Conservation (phyloP, 2,888 invertebrate species). For the Agriotes lineatus region DNA sequence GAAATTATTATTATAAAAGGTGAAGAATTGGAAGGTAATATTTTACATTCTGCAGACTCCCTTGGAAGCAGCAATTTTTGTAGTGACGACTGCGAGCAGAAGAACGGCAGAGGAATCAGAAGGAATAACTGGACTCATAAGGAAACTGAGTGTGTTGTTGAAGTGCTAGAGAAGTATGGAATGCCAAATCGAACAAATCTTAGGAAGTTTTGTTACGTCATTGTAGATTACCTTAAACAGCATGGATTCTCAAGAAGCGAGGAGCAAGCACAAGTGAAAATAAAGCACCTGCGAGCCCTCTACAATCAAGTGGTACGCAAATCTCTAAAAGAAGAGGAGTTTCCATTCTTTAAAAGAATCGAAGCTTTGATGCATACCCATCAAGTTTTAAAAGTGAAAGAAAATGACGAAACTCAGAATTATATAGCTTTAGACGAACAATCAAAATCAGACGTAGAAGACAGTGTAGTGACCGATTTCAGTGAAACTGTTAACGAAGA, state of each 20-base stretch:
- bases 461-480: conserved; percentile 11
- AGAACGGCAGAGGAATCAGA: conserved; percentile 21
- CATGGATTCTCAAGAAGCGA: conserved; percentile 39
- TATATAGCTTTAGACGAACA: conserved; percentile 24
- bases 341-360: conserved; percentile 41
- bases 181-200: conserved; percentile 36
- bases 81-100: conserved; percentile 26
- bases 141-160: conserved; percentile 42
- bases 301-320: conserved; percentile 39
- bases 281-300: conserved; percentile 42
- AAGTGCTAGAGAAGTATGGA: conserved; percentile 44
- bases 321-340: conserved; percentile 38
- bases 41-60: conserved; percentile 26
- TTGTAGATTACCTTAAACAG: conserved; percentile 39
- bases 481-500: conserved; percentile 21
- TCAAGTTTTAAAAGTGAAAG: conserved; percentile 1
- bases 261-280: conserved; percentile 45
- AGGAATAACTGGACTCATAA: conserved; percentile 43
- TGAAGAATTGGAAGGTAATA: conserved; percentile 35
- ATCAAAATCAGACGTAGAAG: conserved; percentile 24
- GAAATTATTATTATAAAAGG: conserved; percentile 41
- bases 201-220: conserved; percentile 34
- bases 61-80: conserved; percentile 30
- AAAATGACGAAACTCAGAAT: conserved; percentile 11
- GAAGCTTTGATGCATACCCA: conserved; percentile 33